Evolutionary conservation across 2,113 vertebrate species (phyloP).

Genomic region (Gobiocypris rarus): DNA sequence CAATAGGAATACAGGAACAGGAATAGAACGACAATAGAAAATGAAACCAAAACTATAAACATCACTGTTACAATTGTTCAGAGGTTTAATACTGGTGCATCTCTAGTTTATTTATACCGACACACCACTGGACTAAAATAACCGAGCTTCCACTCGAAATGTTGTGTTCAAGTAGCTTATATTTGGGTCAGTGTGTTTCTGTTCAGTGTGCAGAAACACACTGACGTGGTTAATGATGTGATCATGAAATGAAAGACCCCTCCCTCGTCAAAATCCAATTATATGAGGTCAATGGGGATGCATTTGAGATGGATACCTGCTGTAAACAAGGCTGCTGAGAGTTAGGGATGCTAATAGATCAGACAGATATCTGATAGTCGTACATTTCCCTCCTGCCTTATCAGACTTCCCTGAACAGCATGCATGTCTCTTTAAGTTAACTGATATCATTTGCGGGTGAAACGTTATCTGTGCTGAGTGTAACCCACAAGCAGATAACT

Average conservation of each 20-base stretch:
- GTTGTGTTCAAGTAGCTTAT: neutral
- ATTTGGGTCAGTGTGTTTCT: neutral
- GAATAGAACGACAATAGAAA: too few species aligned
- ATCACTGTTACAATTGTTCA: neutral
- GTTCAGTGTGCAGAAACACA: neutral
- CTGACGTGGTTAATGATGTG: neutral
- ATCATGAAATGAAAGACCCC: neutral
- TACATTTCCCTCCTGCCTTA: conserved; percentile 56
- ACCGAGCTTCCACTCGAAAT: neutral
- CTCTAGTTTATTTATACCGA: neutral
- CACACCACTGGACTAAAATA: neutral
- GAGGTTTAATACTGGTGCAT: neutral
- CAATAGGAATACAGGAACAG: too few species aligned
- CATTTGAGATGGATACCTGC: neutral
- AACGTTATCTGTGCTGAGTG: neutral
- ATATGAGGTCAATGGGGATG: neutral
- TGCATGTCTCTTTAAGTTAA: conserved; percentile 42
- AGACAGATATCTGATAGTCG: conserved; percentile 48
- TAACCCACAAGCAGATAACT: conserved; percentile 10
- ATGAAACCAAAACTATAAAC: too few species aligned
- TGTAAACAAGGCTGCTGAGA: neutral
- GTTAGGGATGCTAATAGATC: neutral
- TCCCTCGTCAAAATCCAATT: neutral
- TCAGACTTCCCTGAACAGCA: conserved; percentile 61
- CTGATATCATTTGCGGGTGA: neutral